Evolutionary conservation across 2,113 vertebrate species (phyloP).

Genomic region (Mellivora capensis): DNA sequence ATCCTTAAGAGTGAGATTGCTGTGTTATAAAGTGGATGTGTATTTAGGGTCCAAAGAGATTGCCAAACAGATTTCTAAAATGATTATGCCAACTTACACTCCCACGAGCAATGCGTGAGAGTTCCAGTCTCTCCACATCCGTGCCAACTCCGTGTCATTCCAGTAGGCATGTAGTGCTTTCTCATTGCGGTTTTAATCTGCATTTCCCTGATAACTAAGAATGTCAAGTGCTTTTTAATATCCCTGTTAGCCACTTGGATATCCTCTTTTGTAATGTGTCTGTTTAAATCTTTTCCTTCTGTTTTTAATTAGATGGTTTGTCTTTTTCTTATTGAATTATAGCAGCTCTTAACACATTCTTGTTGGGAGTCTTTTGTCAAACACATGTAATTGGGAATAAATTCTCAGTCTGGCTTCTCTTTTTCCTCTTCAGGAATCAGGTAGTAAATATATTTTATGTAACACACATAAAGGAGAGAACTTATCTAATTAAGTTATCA

Average conservation of each 20-base stretch:
- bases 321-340: conserved; percentile 6
- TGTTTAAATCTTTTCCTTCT: conserved; percentile 42
- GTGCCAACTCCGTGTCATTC: background rate
- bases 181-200: conserved; percentile 25
- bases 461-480: background rate
- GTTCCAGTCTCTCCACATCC: background rate
- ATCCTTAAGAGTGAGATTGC: background rate
- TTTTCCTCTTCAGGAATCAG: background rate
- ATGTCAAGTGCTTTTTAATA: conserved; percentile 17
- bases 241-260: background rate
- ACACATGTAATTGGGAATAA: background rate
- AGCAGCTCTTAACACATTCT: background rate
- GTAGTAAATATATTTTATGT: background rate
- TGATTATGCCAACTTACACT: background rate
- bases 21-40: background rate
- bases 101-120: background rate
- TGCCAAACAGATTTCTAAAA: conserved; percentile 2
- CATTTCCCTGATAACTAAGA: conserved; percentile 30
- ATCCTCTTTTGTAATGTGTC: background rate
- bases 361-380: background rate
- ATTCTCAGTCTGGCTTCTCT: conserved; percentile 36
- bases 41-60: background rate
- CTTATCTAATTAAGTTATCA: background rate
- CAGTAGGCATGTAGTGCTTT: background rate
- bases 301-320: background rate